These are phyloP conservation scores for Microplitis manilae DNA, from an alignment of 2,888 invertebrate genomes.

Conservation along the genomic window DNA sequence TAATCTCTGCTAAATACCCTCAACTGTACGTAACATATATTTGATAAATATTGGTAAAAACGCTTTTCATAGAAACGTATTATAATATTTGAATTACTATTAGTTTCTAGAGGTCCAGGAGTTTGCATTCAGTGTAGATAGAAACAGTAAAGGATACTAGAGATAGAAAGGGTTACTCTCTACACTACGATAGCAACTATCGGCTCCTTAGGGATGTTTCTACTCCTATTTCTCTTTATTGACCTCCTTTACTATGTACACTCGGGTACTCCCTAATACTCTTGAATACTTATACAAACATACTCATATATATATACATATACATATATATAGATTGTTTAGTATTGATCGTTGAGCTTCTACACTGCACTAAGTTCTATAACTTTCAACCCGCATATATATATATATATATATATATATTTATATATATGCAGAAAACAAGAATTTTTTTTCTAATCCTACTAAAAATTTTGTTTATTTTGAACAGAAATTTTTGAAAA, in stretches of 20 bases:
- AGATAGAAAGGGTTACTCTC: constrained; percentile 61
- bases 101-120: constrained; percentile 43
- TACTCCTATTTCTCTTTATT: constrained; percentile 66
- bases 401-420: too few species aligned
- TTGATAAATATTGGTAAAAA: too few species aligned
- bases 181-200: constrained; percentile 64
- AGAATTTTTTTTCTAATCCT: too few species aligned
- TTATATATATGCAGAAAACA: too few species aligned
- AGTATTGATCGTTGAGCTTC: constrained; percentile 65
- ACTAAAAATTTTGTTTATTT: too few species aligned
- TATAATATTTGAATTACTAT: neutral
- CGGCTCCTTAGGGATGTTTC: constrained; percentile 70
- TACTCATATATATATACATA: constrained; percentile 57
- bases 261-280: constrained; percentile 58
- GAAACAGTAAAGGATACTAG: constrained; percentile 41
- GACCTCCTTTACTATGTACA: constrained; percentile 60
- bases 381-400: constrained; percentile 33
- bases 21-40: too few species aligned
- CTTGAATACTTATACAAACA: constrained; percentile 63
- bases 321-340: constrained; percentile 62
- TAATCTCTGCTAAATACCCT: too few species aligned
- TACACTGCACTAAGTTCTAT: constrained; percentile 18
- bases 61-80: neutral
- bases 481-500: too few species aligned
- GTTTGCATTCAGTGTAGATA: constrained; percentile 29